Evolutionary conservation across 2,797 vertebrate genomes (phyloP), one percentile per base, ranked within the genome.

Genomic region (Fratercula arctica): DNA sequence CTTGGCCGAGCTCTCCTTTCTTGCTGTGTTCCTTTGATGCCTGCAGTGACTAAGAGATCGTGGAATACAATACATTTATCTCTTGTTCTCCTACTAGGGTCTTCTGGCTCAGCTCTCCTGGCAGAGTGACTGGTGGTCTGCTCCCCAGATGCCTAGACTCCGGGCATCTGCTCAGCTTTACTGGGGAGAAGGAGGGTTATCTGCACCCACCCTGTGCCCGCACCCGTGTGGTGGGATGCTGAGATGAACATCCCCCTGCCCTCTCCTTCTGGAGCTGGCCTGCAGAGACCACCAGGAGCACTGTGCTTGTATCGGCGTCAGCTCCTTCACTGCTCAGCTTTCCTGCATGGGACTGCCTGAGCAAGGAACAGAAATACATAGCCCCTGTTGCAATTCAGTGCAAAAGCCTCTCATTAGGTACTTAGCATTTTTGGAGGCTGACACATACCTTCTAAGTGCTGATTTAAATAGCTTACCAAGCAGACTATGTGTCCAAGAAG

Each of bases 391-490:
- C 45, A 74, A 53, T 31, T 75, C 51, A 63, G 33, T 54, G 72
- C 43, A 70, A 83, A 87, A 90, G 9, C 23, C 18, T 41, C 53
- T 72, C 11, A 53, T 84, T 28, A 81, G 56, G 61, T 54, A 56
- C 72, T 87, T 76, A 73, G 91, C 79, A 26, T 73, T 94, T 95
- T 39, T 81, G 59, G 72, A 91, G 59, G 74, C 59, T 86, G 85
- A 56, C 57, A 81, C 20, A 12, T 39, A 45, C 53, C 64, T 93
- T 48, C 9, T 6, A 85, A 74, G 13, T n/a, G 61, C 48, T 84
- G 66, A 23, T 11, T 84, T 88, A 89, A 81, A 89, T 66, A 68
- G n/a, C 50, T 95, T 74, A 29, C 48, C n/a, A 56, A 48, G 64
- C 23, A 85, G 66, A 90, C 81, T 67, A 41, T 8, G 26, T 57